A percentile compares a stretch with the other conserved stretches of the same genome.
phyloP scores from a whole-genome alignment of 1,140 invertebrate genomes.

The Drosophila pachea region DNA sequence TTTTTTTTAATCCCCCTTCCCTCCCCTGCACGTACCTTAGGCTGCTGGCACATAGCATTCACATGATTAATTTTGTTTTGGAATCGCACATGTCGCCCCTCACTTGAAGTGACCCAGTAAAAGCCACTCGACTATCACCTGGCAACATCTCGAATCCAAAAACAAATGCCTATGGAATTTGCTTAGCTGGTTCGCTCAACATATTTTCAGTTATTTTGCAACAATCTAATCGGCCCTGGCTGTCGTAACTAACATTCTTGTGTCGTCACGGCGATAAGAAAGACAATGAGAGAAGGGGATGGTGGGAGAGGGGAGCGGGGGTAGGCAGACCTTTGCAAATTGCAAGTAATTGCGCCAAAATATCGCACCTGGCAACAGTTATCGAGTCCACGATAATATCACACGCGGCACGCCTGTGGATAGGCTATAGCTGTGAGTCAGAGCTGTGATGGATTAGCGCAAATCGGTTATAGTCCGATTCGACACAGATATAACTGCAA shows the following conservation, averaged over 20 bases:
- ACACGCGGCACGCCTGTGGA: not conserved
- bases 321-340: not conserved
- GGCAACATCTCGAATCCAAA: conserved; percentile 29
- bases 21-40: not conserved
- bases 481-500: conserved; percentile 27
- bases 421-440: not conserved
- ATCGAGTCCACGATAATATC: conserved; percentile 6
- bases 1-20: conserved; percentile 8
- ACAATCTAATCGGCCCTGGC: conserved; percentile 57
- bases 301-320: not conserved
- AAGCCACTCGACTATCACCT: conserved; percentile 16
- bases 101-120: conserved; percentile 9
- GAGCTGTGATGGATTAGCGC: not conserved
- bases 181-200: conserved; percentile 13
- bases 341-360: conserved; percentile 9
- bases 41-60: conserved; percentile 10
- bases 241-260: conserved; percentile 54
- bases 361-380: conserved; percentile 51
- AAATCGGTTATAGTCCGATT: not conserved
- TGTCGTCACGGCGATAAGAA: conserved; percentile 60
- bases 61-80: conserved; percentile 36
- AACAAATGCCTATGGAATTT: not conserved
- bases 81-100: not conserved
- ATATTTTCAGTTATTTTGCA: conserved; percentile 48
- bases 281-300: not conserved